Percentiles rank a stretch among this genome's conserved stretches.
phyloP scores from a whole-genome alignment of 2,113 vertebrate species.

The Myiopsitta monachus region DNA sequence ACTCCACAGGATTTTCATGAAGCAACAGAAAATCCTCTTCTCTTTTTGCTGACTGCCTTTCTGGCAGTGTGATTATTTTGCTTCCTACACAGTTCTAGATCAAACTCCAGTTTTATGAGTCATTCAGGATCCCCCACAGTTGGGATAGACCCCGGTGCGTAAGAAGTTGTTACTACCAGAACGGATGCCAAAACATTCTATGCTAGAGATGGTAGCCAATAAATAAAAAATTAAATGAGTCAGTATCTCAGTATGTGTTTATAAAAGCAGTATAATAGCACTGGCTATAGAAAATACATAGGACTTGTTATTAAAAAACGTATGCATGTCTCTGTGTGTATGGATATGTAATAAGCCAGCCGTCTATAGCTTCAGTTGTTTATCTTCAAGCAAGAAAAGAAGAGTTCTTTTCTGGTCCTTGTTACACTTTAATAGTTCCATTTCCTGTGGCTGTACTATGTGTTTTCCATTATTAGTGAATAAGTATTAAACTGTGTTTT shows the following conservation, averaged over 20 bases:
- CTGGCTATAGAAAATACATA: not conserved
- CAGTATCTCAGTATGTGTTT: not conserved
- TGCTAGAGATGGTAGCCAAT: not conserved
- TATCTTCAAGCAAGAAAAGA: not conserved
- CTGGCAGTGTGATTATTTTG: constrained; percentile 26
- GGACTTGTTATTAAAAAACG: not conserved
- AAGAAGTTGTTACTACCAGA: not conserved
- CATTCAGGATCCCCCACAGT: constrained; percentile 27
- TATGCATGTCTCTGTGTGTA: fast-evolving
- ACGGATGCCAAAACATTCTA: not conserved
- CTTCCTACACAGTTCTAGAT: constrained; percentile 56
- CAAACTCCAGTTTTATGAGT: constrained; percentile 15
- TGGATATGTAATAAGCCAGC: not conserved
- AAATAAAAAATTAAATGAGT: constrained; percentile 3
- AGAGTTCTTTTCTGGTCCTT: constrained; percentile 5
- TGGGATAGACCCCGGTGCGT: not conserved
- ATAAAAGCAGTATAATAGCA: not conserved
- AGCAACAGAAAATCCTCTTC: not conserved
- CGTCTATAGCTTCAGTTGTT: not conserved
- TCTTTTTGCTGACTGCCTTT: constrained; percentile 11
- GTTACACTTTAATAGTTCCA: not conserved
- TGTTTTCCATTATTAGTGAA: constrained; percentile 39
- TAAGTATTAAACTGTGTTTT: constrained; percentile 37
- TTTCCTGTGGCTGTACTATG: not conserved
- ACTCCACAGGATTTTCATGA: not conserved